These are phyloP conservation scores for Phalangium opilio DNA, from an alignment of 2,888 invertebrate species.

Conservation along the genomic window DNA sequence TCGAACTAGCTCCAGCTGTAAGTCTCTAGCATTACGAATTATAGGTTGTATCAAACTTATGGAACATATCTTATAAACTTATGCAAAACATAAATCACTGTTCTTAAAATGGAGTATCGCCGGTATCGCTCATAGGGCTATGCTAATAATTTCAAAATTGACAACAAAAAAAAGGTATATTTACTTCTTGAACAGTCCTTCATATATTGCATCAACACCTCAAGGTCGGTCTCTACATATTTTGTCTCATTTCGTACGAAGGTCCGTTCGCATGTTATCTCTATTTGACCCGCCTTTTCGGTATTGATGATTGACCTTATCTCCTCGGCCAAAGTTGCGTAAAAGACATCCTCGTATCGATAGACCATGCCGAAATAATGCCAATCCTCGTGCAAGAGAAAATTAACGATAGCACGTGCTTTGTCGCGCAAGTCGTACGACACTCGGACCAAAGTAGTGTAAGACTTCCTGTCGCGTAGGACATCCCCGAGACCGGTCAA, in stretches of 20 bases:
- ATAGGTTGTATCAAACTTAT: no score
- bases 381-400: constrained; percentile 19
- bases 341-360: constrained; percentile 18
- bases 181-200: constrained; percentile 19
- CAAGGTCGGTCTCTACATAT: constrained; percentile 17
- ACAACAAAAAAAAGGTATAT: no score
- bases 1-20: no score
- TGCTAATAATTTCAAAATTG: no score
- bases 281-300: background rate
- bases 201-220: constrained; percentile 15
- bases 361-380: constrained; percentile 18
- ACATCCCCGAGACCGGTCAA: constrained; percentile 21
- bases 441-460: constrained; percentile 18
- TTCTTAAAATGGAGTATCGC: no score
- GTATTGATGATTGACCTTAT: background rate
- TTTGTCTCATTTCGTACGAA: constrained; percentile 16
- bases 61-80: no score
- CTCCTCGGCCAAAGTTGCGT: constrained; percentile 15
- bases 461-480: constrained; percentile 14
- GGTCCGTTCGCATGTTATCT: constrained; percentile 14
- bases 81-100: no score
- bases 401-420: constrained; percentile 18
- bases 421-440: constrained; percentile 20
- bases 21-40: no score
- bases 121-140: no score